Evolutionary conservation across 2,797 vertebrate species (phyloP).

Genomic region (Oreonectes daqikongensis): DNA sequence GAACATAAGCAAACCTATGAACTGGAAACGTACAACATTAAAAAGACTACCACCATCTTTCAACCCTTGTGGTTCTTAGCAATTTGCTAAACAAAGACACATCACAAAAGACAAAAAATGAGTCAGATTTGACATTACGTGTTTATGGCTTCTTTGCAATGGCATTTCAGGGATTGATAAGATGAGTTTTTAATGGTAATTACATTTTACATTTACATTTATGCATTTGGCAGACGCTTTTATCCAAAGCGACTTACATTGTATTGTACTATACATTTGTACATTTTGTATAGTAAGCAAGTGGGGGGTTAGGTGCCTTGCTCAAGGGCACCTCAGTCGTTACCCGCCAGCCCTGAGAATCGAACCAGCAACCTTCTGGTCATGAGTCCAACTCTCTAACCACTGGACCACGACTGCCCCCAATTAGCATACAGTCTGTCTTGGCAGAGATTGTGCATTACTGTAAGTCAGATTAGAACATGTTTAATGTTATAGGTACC

Average conservation of each 20-base stretch:
- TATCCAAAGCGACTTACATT: no score
- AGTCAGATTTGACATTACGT: not conserved
- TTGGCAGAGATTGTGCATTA: conserved; percentile 1
- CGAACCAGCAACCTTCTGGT: no score
- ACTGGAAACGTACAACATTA: not conserved
- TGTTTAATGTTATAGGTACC: not conserved
- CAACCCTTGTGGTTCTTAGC: not conserved
- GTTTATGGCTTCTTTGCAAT: not conserved
- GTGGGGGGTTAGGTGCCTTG: no score
- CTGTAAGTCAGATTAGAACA: not conserved
- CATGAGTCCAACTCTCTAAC: no score
- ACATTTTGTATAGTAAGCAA: no score
- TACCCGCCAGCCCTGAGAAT: no score
- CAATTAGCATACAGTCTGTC: not conserved
- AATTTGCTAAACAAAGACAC: not conserved
- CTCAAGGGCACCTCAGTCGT: no score
- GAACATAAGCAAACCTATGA: not conserved
- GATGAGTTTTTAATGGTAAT: conserved; percentile 8
- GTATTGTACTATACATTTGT: no score
- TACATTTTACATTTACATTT: no score
- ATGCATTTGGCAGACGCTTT: no score
- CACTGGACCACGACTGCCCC: no score
- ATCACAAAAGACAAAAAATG: not conserved
- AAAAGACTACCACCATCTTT: not conserved
- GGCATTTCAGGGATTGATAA: not conserved